phyloP scores from a whole-genome alignment of 2,113 vertebrate genomes.

The Elgaria multicarinata region DNA sequence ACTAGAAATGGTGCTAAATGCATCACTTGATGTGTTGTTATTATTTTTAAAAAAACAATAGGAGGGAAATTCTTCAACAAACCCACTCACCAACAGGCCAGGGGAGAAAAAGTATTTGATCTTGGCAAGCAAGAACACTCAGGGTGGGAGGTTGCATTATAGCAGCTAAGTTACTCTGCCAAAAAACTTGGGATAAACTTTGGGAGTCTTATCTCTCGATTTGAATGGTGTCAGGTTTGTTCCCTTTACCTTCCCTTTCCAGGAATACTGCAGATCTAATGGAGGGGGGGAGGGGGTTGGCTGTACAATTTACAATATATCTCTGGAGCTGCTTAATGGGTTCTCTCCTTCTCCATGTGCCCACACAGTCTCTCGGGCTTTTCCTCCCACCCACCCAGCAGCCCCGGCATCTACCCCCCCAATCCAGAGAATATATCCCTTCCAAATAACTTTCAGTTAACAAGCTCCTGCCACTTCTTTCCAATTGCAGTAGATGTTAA shows the following conservation, averaged over 20 bases:
- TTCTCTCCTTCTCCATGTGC: not conserved
- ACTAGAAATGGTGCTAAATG: not conserved
- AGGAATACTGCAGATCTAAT: not conserved
- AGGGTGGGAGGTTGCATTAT: too few relatives aligned
- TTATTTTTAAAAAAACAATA: not conserved
- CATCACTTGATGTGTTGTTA: not conserved
- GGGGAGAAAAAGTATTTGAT: not conserved
- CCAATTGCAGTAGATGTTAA: not conserved
- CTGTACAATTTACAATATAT: not conserved
- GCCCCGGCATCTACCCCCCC: too few relatives aligned
- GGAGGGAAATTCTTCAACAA: not conserved
- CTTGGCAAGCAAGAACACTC: not conserved
- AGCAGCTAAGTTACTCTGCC: not conserved
- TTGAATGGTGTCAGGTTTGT: not conserved
- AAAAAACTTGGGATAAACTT: not conserved
- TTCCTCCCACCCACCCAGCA: not conserved
- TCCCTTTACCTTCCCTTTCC: not conserved
- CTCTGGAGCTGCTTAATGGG: not conserved
- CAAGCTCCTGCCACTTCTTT: not conserved
- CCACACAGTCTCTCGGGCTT: not conserved
- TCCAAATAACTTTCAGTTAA: not conserved
- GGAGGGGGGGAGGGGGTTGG: not conserved
- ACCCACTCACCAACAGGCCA: not conserved
- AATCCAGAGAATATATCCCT: not conserved
- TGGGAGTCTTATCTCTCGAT: not conserved